A percentile compares a stretch with the other conserved stretches of the same genome.
Conservation (phyloP, 1,140 invertebrate species). For the Penaeus vannamei region DNA sequence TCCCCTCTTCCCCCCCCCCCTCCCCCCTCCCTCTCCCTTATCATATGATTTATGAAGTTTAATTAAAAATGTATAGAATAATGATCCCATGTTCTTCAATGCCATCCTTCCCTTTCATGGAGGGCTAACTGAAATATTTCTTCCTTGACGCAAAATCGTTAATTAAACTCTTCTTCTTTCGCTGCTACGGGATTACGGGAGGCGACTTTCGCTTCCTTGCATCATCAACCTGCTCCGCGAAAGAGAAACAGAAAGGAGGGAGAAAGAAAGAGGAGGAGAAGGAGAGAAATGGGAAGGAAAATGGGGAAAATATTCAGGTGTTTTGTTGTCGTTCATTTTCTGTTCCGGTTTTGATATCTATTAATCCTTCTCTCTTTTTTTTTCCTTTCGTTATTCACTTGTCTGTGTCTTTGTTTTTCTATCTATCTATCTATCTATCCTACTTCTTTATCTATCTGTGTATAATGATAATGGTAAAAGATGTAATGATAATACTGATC, state of each 20-base stretch:
- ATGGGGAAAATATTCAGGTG: too few species aligned
- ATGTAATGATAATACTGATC: too few species aligned
- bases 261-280: not conserved
- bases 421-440: not conserved
- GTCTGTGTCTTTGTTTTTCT: not conserved
- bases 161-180: constrained; percentile 54
- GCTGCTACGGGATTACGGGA: too few species aligned
- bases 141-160: constrained; percentile 66
- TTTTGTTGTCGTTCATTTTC: too few species aligned
- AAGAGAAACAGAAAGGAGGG: not conserved
- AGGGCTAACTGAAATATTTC: constrained; percentile 65
- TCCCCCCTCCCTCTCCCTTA: constrained; percentile 18
- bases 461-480: not conserved
- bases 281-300: not conserved
- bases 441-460: not conserved
- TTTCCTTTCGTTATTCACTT: not conserved
- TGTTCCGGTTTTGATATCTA: not conserved
- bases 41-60: constrained; percentile 66
- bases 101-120: constrained; percentile 64
- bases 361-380: not conserved
- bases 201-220: too few species aligned
- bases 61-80: constrained; percentile 68
- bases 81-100: constrained; percentile 65
- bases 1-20: not conserved
- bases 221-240: too few species aligned